A percentile compares a stretch with the other conserved stretches of the same genome.
Conservation (phyloP, 2,888 invertebrate genomes). For the Hypercompe scribonia region DNA sequence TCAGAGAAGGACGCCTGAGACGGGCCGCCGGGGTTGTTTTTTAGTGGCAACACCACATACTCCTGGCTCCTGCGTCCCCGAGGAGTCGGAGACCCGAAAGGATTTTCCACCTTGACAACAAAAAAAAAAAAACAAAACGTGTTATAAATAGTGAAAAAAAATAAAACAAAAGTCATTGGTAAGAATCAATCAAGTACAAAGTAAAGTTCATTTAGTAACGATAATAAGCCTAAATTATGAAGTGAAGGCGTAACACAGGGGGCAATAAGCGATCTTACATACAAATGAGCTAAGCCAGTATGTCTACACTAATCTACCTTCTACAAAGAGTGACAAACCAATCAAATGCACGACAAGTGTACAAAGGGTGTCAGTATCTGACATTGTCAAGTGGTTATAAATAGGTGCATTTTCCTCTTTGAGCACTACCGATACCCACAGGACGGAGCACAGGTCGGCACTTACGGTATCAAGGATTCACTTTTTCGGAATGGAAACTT, state of each 20-base stretch:
- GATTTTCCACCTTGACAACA: too few species aligned
- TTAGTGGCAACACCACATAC: too few species aligned
- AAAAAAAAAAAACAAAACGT: too few species aligned
- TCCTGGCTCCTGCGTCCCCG: too few species aligned
- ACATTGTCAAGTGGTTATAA: constrained; percentile 70
- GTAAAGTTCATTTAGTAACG: constrained; percentile 28
- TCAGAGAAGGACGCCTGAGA: too few species aligned
- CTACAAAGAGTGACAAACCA: constrained; percentile 74
- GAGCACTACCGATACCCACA: constrained; percentile 56
- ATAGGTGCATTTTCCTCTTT: constrained; percentile 62
- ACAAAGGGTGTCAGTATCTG: constrained; percentile 72
- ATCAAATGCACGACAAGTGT: constrained; percentile 76
- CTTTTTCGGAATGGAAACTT: constrained; percentile 68
- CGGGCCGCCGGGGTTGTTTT: too few species aligned
- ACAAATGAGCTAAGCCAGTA: constrained; percentile 71
- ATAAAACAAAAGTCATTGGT: not conserved
- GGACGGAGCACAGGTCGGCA: constrained; percentile 61
- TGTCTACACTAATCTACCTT: constrained; percentile 74
- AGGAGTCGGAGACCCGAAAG: too few species aligned
- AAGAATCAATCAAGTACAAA: constrained; percentile 1
- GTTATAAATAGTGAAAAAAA: too few species aligned
- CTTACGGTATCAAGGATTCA: constrained; percentile 66
- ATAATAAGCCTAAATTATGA: constrained; percentile 56
- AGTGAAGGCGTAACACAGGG: constrained; percentile 53
- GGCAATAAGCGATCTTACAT: constrained; percentile 75